A percentile compares a stretch with the other conserved stretches of the same genome.
These are phyloP conservation scores for Ecliptopera silaceata DNA, from an alignment of 2,888 invertebrate species.

Conservation along the genomic window DNA sequence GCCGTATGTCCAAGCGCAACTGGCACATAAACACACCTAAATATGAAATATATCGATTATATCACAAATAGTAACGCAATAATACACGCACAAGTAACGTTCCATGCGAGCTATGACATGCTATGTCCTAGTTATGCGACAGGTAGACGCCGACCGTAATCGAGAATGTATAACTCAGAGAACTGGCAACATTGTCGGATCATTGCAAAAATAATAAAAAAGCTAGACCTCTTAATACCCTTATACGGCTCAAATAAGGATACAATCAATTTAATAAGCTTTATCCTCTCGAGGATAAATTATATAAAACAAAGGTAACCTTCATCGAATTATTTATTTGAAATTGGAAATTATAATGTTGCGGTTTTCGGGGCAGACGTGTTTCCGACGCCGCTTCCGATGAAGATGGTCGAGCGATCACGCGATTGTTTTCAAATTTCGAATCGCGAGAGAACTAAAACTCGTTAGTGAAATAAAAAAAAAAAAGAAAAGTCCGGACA, in stretches of 20 bases:
- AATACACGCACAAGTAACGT: conserved; percentile 62
- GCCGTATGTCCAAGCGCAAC: conserved; percentile 33
- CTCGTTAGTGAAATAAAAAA: conserved; percentile 35
- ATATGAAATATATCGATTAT: conserved; percentile 64
- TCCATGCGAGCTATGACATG: conserved; percentile 73
- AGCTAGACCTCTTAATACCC: conserved; percentile 36
- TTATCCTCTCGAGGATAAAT: conserved; percentile 58
- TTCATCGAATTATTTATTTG: conserved; percentile 73
- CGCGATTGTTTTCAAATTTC: conserved; percentile 62
- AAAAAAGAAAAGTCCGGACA: conserved; percentile 48
- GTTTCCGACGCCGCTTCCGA: conserved; percentile 79
- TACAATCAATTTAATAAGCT: conserved; percentile 48
- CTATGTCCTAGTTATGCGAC: conserved; percentile 78
- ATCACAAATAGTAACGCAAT: conserved; percentile 74
- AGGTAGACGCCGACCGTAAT: conserved; percentile 64
- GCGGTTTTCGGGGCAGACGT: conserved; percentile 78
- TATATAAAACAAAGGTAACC: conserved; percentile 54
- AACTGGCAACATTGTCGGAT: conserved; percentile 56
- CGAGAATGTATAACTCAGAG: conserved; percentile 52
- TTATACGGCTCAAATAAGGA: conserved; percentile 47
- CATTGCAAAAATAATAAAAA: conserved; percentile 44
- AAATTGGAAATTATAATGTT: conserved; percentile 78
- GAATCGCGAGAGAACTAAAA: conserved; percentile 47
- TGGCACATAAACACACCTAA: conserved; percentile 45
- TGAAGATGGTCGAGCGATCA: conserved; percentile 63